Percentiles rank a stretch among this genome's conserved stretches.
Evolutionary conservation across 2,888 invertebrate species (phyloP).

Genomic region (Clunio marinus): DNA sequence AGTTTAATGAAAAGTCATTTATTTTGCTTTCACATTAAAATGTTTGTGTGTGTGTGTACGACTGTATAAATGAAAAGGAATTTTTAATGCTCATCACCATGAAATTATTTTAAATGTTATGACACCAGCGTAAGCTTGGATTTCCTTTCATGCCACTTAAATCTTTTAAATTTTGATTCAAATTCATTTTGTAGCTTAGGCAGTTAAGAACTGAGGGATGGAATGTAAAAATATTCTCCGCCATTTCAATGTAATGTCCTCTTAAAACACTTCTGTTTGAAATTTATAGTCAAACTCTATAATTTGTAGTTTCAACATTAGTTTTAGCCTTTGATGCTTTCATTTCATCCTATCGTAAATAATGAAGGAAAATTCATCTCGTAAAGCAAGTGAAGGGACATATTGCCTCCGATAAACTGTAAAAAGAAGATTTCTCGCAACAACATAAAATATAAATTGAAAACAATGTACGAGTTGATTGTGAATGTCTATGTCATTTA

Average conservation of each 20-base stretch:
- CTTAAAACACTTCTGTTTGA: neutral
- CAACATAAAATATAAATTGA: slow-evolving; percentile 29
- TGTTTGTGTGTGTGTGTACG: neutral
- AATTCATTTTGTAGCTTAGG: too few species aligned
- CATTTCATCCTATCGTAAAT: neutral
- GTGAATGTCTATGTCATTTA: neutral
- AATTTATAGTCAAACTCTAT: slow-evolving; percentile 24
- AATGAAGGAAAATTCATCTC: neutral
- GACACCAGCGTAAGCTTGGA: too few species aligned
- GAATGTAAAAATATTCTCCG: neutral
- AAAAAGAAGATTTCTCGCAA: slow-evolving; percentile 9
- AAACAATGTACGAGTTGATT: slow-evolving; percentile 30
- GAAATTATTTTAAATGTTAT: too few species aligned
- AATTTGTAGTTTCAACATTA: slow-evolving; percentile 38
- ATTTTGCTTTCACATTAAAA: neutral
- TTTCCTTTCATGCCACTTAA: too few species aligned
- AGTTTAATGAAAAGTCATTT: slow-evolving; percentile 25
- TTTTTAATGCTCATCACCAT: too few species aligned
- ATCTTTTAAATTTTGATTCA: too few species aligned
- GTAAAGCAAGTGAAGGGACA: neutral
- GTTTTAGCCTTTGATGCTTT: neutral
- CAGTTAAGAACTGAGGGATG: too few species aligned
- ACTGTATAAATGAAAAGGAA: too few species aligned
- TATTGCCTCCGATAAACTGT: slow-evolving; percentile 24
- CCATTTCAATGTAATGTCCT: slow-evolving; percentile 9